Evolutionary conservation across 2,797 vertebrate species (phyloP), one percentile per base, ranked within the genome.

Genomic region (Garrulus glandarius): DNA sequence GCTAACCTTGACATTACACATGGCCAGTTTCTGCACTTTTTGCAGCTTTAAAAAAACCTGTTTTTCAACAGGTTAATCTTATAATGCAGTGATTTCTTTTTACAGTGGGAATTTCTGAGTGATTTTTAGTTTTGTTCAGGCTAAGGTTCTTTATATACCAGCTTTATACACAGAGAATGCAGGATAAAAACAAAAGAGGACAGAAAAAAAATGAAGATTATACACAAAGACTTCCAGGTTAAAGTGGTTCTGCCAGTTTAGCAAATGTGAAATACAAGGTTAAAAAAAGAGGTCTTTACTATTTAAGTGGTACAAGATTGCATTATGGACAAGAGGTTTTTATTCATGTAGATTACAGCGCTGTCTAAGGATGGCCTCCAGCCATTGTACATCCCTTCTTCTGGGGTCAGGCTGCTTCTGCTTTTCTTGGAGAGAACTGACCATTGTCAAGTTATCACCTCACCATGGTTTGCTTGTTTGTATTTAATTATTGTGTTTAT

Each of bases 51-150:
- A 90, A 82, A 88, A 83, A 93, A 3, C n/a, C 4, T 3, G 8
- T 37, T 96, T 97, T 93, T 92, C 69, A 74, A 77, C 29, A 76
- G 46, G n/a, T 76, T 96, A 96, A 94, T 97, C 65, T 56, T 83
- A 43, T 93, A 97, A 95, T 88, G 68, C 75, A 89, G 68, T 84
- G 75, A 67, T 78, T 97, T 92, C 47, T 85, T 94, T 82, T 90
- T 74, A n/a, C 74, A 76, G 30, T 68, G 88, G 82, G 90, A 95
- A 95, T 96, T 95, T 95, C 61, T 88, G 60, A 64, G 89, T 76
- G 75, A 86, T 93, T 89, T 94, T 94, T 92, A 65, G 68, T 94
- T 95, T 81, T 94, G 41, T 88, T 92, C 79, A 65, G 75, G 52
- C 69, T 72, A 67, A 94, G 43, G 29, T 88, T 92, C 63, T 91